These are phyloP conservation scores for Pipistrellus pipistrellus DNA, from an alignment of 2,797 vertebrate species.

Conservation along the genomic window DNA sequence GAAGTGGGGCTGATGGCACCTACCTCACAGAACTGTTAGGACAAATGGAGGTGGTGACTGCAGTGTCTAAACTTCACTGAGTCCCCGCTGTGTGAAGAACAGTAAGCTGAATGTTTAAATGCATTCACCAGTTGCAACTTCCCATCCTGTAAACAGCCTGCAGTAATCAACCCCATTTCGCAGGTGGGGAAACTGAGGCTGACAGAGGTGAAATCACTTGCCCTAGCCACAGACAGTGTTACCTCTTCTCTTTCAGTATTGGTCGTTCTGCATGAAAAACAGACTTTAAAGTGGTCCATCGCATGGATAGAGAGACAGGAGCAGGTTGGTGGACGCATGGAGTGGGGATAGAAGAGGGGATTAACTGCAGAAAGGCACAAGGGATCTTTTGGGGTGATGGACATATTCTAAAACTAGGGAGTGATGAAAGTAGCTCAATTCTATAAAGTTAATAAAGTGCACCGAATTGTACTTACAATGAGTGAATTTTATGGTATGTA, in stretches of 20 bases:
- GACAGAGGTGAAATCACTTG: background rate
- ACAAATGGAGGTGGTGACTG: background rate
- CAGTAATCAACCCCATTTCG: background rate
- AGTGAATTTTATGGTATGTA: background rate
- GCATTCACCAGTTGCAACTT: background rate
- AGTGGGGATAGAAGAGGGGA: background rate
- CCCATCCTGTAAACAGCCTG: background rate
- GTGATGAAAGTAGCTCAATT: background rate
- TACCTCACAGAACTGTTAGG: background rate
- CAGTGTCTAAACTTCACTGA: background rate
- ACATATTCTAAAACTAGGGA: background rate
- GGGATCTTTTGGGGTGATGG: background rate
- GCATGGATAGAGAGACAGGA: background rate
- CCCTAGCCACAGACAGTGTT: background rate
- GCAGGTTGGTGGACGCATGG: accelerated
- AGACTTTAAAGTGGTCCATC: background rate
- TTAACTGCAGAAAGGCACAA: background rate
- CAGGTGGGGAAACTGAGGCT: background rate
- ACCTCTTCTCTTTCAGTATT: background rate
- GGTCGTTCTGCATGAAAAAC: background rate
- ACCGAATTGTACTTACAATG: background rate
- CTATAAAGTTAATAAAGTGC: background rate
- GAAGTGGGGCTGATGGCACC: background rate
- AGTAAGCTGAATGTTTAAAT: background rate
- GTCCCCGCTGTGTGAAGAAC: accelerated